Evolutionary conservation across 2,113 vertebrate genomes (phyloP).

Genomic region (Myxocyprinus asiaticus): DNA sequence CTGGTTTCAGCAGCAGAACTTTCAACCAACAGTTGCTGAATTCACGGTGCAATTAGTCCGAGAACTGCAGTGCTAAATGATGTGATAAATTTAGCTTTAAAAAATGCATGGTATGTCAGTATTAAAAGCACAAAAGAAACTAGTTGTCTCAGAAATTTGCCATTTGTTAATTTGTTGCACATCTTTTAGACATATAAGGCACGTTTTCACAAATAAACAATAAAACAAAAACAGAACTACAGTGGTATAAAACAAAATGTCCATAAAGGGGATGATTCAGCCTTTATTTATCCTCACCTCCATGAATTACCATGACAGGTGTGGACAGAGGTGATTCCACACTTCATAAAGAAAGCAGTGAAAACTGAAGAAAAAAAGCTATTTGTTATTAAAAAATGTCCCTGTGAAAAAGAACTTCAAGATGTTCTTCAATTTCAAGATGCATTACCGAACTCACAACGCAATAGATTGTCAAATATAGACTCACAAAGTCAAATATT

Average conservation of each 20-base stretch:
- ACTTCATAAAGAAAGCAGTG: neutral
- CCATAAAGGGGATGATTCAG: slow-evolving; percentile 5
- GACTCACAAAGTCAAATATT: too few relatives aligned
- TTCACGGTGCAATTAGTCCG: too few relatives aligned
- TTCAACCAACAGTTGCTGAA: too few relatives aligned
- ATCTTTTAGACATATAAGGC: neutral
- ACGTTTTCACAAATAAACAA: neutral
- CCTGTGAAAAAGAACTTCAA: neutral
- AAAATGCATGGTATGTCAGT: neutral
- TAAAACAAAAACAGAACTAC: neutral
- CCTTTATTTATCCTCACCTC: slow-evolving; percentile 5
- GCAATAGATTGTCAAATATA: too few relatives aligned
- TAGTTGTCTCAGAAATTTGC: neutral
- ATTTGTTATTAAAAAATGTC: slow-evolving; percentile 3
- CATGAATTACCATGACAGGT: slow-evolving; percentile 26
- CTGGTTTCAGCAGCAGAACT: too few relatives aligned
- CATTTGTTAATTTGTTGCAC: neutral
- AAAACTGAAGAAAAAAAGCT: neutral
- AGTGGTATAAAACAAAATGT: neutral
- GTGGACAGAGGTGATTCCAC: neutral
- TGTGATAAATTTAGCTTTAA: too few relatives aligned
- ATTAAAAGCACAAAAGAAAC: neutral
- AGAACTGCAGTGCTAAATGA: too few relatives aligned
- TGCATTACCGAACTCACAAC: too few relatives aligned
- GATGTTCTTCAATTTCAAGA: neutral